Percentiles rank a stretch among this genome's conserved stretches.
These are phyloP conservation scores for Stictocephala bisonia DNA, from an alignment of 2,888 invertebrate genomes.

Conservation along the genomic window DNA sequence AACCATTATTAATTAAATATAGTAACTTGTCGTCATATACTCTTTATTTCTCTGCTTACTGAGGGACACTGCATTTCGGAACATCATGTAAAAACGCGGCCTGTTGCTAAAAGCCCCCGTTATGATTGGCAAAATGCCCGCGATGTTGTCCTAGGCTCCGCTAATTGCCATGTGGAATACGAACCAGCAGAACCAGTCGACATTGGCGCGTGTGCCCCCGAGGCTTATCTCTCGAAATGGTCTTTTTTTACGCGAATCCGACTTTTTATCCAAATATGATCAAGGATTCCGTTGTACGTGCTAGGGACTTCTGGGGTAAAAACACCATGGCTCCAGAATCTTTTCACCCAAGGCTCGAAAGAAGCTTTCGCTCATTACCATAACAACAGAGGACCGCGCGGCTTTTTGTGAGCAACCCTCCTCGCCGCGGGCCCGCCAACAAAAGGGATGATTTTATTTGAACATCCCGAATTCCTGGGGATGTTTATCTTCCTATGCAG, in stretches of 20 bases:
- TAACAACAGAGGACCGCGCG: conserved; percentile 25
- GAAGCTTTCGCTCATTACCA: conserved; percentile 36
- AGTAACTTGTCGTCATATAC: no score
- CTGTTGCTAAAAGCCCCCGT: no score
- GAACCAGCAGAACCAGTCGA: no score
- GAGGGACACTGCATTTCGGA: no score
- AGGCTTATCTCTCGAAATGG: not conserved
- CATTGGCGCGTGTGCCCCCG: not conserved
- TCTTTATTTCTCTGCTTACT: no score
- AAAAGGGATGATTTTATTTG: conserved; percentile 29
- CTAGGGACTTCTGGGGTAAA: not conserved
- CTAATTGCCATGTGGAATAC: no score
- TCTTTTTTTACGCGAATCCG: conserved; percentile 10
- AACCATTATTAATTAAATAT: no score
- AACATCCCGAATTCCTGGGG: conserved; percentile 29
- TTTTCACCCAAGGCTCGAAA: conserved; percentile 20
- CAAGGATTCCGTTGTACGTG: not conserved
- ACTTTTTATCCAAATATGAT: conserved; percentile 8
- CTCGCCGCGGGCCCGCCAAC: not conserved
- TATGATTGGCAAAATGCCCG: no score
- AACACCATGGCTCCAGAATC: no score
- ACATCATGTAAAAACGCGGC: no score
- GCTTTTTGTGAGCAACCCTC: conserved; percentile 17
- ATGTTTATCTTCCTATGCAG: conserved; percentile 2
- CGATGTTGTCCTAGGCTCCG: no score